Evolutionary conservation across 2,113 vertebrate genomes (phyloP), one percentile per base, ranked within the genome.

Genomic region (Ardeotis arabs): DNA sequence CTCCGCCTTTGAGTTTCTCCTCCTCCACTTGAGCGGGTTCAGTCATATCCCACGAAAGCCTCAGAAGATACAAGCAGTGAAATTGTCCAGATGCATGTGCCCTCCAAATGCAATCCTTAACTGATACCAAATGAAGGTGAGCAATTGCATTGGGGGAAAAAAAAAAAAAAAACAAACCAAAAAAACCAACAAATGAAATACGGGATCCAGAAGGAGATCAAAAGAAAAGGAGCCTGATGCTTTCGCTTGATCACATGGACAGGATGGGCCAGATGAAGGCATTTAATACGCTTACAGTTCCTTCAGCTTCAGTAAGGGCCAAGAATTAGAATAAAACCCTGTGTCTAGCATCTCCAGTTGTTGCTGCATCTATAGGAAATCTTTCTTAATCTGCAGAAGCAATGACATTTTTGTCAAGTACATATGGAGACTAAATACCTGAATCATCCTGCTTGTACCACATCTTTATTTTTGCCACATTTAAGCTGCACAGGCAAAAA

Each of bases 161-260:
- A 64, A 1, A 1, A 1, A 15, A 1, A 9, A 27, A 31, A 25
- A 28, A n/a, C 17, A 22, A 64, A 79, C 6, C 31, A 49, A 39
- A 20, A 13, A 52, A 3, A 35, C 44, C 10, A 28, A 63, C 15
- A 83, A 59, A 73, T 45, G 16, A n/a, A 37, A 82, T 50, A 58
- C 6, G 1, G 20, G 58, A 81, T 86, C 50, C n/a, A 76, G 63
- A 52, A 85, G 24, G 37, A 60, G 83, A 87, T 50, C 23, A 60
- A 60, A 83, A 6, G 52, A 69, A 82, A 91, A 79, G 14, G 4
- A 84, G 10, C 3, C 39, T 50, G 12, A 68, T 14, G 64, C 16
- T 56, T 63, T 15, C 44, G 27, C 21, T 52, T 93, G 10, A 60
- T 73, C 35, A 45, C 25, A 17, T 12, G 39, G 33, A 68, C 29